Evolutionary conservation across 2,113 vertebrate species (phyloP), one percentile per base, ranked within the genome.

Genomic region (Phrynosoma blainvillii): DNA sequence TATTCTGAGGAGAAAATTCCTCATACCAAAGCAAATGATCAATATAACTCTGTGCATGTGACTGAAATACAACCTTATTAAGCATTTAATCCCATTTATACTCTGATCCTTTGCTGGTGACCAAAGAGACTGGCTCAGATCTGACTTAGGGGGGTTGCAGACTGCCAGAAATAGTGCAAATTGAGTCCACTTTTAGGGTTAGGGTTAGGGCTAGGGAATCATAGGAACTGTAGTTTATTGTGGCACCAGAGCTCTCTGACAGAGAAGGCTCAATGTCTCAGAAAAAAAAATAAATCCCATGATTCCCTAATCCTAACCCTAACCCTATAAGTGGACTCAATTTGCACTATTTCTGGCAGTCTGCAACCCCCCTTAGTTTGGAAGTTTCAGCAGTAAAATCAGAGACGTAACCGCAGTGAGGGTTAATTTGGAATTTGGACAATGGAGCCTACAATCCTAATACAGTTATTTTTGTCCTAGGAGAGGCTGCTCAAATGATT

Each of bases 41-140:
- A 70, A 68, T 85, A 54, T 82, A 82, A 82, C 62, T 40, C 88
- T 32, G 42, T 66, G 59, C 84, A 86, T 59, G 79, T 86, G 84
- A 76, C 13, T 82, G 87, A 84, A 66, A 82, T 70, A 76, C 59
- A 77, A 81, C 78, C 25, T 82, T 71, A 81, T 86, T 76, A 75
- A 82, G 84, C 59, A 82, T 82, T 82, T 85, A 86, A 86, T 77
- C 59, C 79, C 88, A 40, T n/a, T 89, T 86, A 82, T 68, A 40
- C 47, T 70, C 73, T 75, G 71, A 70, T 75, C 73, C 70, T 81
- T 73, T 66, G n/a, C 18, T 75, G 73, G 87, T 83, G 87, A 83
- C 87, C 74, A 84, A 25, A 66, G 70, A 16, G 42, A 36, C 78
- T 54, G n/a, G 84, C 68, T 68, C 62, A 65, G 78, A 76, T 85